Evolutionary conservation across 2,113 vertebrate species (phyloP), one percentile per base, ranked within the genome.

Genomic region (Silurus asotus): DNA sequence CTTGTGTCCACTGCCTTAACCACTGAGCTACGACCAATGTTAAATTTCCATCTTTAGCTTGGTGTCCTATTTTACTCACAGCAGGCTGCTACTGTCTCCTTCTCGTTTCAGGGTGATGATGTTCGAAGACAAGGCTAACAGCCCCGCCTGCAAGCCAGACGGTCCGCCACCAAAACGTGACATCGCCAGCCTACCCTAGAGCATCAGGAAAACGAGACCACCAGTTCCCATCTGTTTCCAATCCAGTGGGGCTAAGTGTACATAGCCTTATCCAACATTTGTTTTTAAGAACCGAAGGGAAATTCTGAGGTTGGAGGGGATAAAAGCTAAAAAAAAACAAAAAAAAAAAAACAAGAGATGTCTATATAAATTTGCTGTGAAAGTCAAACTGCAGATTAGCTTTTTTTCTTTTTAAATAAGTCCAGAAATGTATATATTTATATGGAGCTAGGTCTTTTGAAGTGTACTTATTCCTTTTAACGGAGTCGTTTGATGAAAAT

Each of bases 111-210:
- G 98, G 87, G 96, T 98, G 91, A 96, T 99, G 95, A 93, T 99
- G 94, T 99, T 99, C 89, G 98, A 99, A 95, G 98, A 97, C 93
- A 99, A 98, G 95, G 97, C 96, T 91, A 97, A 94, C 0, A 96
- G 96, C 81, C 89, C 88, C 83, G 92, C 90, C 90, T 92, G 91
- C 86, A 97, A 95, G 91, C 96, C 95, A 0, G 94, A 83, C 0
- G 97, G 98, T 2, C 97, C 97, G 0, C 98, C 98, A 91, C 97
- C 98, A 3, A 98, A 98, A 93, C 96, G 98, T 93, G 97, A 99
- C 94, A 97, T 99, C 76, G 90, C 97, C 85, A 99, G 97, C 93
- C 96, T 99, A 75, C 98, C 98, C 70, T 99, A 96, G 95, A 90
- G 0, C n/a, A 72, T 45, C 6, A 70, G n/a, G 6, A 81, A 11